Percentiles rank a stretch among this genome's conserved stretches.
phyloP scores from a whole-genome alignment of 1,140 invertebrate genomes.

The Muscidifurax raptorellus region DNA sequence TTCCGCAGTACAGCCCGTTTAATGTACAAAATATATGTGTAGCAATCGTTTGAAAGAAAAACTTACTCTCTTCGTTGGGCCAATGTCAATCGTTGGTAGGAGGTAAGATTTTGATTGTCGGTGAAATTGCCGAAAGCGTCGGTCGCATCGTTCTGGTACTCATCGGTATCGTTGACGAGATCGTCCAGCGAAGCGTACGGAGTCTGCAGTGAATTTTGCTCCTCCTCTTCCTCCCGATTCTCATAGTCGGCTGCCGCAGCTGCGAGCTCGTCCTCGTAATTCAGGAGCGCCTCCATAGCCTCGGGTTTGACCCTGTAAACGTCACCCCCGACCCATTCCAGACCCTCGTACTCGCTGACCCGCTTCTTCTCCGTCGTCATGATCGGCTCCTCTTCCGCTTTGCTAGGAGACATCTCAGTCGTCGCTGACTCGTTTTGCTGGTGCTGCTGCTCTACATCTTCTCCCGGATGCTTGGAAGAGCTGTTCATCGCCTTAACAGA shows the following conservation, averaged over 20 bases:
- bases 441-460: not conserved
- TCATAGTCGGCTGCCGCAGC: conserved; percentile 29
- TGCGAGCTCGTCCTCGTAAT: conserved; percentile 56
- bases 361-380: conserved; percentile 50
- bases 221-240: not conserved
- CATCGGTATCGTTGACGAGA: conserved; percentile 59
- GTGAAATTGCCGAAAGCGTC: conserved; percentile 40
- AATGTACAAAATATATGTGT: not conserved
- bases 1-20: too few relatives aligned
- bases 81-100: conserved; percentile 62
- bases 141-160: conserved; percentile 61
- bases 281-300: conserved; percentile 56
- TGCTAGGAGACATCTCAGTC: conserved; percentile 36
- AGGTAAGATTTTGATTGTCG: conserved; percentile 60
- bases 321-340: conserved; percentile 72
- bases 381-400: not conserved
- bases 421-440: conserved; percentile 5
- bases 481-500: not conserved
- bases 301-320: conserved; percentile 71
- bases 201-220: not conserved
- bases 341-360: conserved; percentile 66
- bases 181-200: conserved; percentile 10
- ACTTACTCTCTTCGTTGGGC: conserved; percentile 69
- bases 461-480: not conserved
- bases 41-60: not conserved